These are phyloP conservation scores for Clitarchus hookeri DNA, from an alignment of 2,888 invertebrate genomes.

Conservation along the genomic window DNA sequence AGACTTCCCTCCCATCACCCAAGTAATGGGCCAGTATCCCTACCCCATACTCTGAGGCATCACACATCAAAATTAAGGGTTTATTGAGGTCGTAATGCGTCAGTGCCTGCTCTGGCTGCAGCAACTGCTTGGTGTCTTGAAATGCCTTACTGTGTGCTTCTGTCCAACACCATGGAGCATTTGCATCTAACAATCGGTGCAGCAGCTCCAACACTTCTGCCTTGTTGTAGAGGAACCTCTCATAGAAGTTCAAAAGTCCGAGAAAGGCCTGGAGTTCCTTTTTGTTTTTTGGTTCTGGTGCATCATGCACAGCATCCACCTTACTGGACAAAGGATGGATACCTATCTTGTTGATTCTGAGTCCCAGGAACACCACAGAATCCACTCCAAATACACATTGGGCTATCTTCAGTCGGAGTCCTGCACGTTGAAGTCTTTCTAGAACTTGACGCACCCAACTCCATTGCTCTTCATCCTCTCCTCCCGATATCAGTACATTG, in stretches of 20 bases:
- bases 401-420: too few species aligned
- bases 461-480: too few species aligned
- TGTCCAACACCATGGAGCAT: not conserved
- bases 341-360: not conserved
- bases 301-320: not conserved
- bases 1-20: not conserved
- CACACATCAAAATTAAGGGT: not conserved
- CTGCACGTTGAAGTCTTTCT: not conserved
- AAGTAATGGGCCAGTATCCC: not conserved
- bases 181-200: not conserved
- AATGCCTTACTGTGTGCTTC: not conserved
- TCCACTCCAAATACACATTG: not conserved
- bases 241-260: not conserved
- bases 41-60: constrained; percentile 3
- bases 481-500: not conserved
- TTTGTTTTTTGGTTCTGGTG: not conserved
- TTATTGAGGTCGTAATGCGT: not conserved
- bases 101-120: not conserved
- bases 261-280: not conserved
- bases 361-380: too few species aligned
- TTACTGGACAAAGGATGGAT: not conserved
- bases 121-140: not conserved
- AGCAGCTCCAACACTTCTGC: not conserved
- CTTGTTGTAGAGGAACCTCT: not conserved
- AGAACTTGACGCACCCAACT: too few species aligned